Percentiles rank a stretch among this genome's conserved stretches.
phyloP scores from a whole-genome alignment of 1,140 invertebrate species.

The Eulimnadia texana region DNA sequence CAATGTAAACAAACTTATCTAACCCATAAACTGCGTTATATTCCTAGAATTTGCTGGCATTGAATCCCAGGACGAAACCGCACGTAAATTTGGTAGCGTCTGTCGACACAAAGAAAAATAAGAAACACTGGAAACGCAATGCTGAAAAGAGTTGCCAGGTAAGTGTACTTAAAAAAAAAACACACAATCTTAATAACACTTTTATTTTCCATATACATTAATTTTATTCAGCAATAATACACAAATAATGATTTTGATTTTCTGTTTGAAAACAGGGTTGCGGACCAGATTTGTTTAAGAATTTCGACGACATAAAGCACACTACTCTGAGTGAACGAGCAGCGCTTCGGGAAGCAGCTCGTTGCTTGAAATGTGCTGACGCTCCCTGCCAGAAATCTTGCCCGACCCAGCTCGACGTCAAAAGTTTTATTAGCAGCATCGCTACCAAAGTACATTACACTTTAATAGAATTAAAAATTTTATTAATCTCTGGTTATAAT shows the following conservation, averaged over 20 bases:
- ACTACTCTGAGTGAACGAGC: conserved; percentile 90
- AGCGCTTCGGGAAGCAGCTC: conserved; percentile 73
- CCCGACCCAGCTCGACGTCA: conserved; percentile 92
- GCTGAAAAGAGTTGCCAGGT: conserved; percentile 66
- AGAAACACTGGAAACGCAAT: conserved; percentile 92
- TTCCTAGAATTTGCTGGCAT: conserved; percentile 58
- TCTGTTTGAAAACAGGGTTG: conserved; percentile 40
- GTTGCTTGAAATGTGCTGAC: conserved; percentile 94
- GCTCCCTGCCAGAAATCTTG: conserved; percentile 97
- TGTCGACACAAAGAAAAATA: conserved; percentile 65
- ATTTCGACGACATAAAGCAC: conserved; percentile 95
- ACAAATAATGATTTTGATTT: background rate
- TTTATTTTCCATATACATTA: no score
- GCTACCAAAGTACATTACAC: conserved; percentile 60
- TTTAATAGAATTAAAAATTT: background rate
- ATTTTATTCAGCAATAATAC: background rate
- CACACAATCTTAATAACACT: no score
- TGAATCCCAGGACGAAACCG: conserved; percentile 68
- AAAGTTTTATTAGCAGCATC: conserved; percentile 92
- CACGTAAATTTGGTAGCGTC: conserved; percentile 66
- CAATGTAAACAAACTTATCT: no score
- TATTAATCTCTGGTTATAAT: no score
- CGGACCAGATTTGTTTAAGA: conserved; percentile 51
- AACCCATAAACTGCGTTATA: no score
- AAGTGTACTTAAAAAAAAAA: no score